Conservation (phyloP, 2,888 invertebrate genomes). For the Atrina japonica region DNA sequence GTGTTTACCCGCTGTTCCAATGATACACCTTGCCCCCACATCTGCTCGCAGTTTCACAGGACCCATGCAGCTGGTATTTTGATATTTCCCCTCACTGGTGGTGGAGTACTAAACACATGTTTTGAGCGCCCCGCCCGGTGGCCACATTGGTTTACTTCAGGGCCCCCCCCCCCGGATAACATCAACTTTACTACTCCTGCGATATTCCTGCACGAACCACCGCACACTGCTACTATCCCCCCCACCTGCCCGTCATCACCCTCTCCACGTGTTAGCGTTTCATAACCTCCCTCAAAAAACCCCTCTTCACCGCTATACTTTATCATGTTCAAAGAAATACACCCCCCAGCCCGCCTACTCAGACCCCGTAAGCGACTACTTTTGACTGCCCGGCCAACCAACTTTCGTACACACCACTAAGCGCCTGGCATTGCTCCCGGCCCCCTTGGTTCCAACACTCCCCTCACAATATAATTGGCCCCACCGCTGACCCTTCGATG, state of each 20-base stretch:
- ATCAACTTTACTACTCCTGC: slow-evolving; percentile 36
- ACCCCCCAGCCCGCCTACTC: background rate
- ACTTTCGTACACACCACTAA: slow-evolving; percentile 37
- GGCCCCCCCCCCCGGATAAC: no score
- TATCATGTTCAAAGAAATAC: slow-evolving; percentile 38
- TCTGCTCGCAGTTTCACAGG: background rate
- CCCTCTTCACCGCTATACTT: slow-evolving; percentile 52
- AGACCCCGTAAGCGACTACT: slow-evolving; percentile 13
- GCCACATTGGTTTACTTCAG: slow-evolving; percentile 26
- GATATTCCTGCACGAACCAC: slow-evolving; percentile 45
- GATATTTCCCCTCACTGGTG: background rate
- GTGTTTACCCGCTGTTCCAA: slow-evolving; percentile 34
- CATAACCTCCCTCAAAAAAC: no score
- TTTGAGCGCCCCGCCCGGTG: no score
- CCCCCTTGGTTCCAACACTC: slow-evolving; percentile 46
- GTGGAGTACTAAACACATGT: background rate
- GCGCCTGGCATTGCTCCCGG: slow-evolving; percentile 30
- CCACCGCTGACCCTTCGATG: slow-evolving; percentile 55
- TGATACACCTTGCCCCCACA: no score
- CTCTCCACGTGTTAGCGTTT: no score
- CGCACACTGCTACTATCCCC: slow-evolving; percentile 34
- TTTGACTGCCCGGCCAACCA: slow-evolving; percentile 44
- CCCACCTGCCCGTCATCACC: slow-evolving; percentile 50
- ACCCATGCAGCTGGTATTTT: background rate
- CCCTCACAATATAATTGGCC: slow-evolving; percentile 39